Conservation (phyloP, 2,888 invertebrate species). For the Dione vanillae region DNA sequence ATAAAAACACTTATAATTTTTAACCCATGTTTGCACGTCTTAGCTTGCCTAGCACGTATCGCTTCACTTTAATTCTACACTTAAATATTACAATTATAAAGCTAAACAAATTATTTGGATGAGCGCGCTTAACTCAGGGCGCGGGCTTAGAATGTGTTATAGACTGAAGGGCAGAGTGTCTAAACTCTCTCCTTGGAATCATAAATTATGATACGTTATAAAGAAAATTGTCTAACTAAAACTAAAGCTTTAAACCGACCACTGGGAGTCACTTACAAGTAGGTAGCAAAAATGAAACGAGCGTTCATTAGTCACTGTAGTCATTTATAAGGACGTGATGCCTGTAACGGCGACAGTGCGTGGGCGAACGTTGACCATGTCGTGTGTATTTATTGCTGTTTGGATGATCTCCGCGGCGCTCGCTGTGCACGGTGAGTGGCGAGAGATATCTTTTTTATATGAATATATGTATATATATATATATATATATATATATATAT, state of each 20-base stretch:
- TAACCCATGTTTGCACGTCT: too few species aligned
- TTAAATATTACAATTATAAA: too few species aligned
- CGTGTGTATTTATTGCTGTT: conserved; percentile 21
- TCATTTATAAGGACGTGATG: conserved; percentile 36
- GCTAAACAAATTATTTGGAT: too few species aligned
- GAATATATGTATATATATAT: background rate
- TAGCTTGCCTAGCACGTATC: too few species aligned
- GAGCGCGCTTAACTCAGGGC: too few species aligned
- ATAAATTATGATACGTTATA: background rate
- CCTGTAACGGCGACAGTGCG: conserved; percentile 30
- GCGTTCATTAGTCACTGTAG: background rate
- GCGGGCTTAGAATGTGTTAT: too few species aligned
- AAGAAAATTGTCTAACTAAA: too few species aligned
- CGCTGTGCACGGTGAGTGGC: conserved; percentile 41
- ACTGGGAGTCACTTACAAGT: background rate
- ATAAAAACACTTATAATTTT: too few species aligned
- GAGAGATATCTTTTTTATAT: background rate
- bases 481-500: too few species aligned
- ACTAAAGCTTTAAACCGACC: background rate
- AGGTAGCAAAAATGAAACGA: background rate
- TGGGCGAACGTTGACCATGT: conserved; percentile 33
- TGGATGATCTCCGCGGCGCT: conserved; percentile 26
- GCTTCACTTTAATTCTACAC: too few species aligned
- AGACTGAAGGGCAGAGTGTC: background rate
- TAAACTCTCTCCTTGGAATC: background rate